Percentiles rank a stretch among this genome's conserved stretches.
phyloP scores from a whole-genome alignment of 2,888 invertebrate species.

The Stenchaetothrips biformis region DNA sequence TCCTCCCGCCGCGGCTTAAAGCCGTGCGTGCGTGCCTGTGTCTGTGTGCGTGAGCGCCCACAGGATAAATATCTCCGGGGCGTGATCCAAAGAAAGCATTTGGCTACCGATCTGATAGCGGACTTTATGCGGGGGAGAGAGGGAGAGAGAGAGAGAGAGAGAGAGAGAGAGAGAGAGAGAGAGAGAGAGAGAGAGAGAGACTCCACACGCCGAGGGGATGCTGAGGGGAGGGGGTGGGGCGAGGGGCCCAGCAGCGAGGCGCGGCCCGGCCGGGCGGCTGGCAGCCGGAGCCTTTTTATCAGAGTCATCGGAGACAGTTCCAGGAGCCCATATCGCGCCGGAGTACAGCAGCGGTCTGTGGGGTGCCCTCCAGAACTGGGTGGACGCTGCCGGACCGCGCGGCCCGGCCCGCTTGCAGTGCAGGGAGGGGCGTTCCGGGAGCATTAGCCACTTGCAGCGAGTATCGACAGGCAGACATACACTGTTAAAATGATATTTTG shows the following conservation, averaged over 20 bases:
- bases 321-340: not conserved
- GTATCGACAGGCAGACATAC: too few species aligned
- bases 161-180: not conserved
- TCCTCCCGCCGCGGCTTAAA: not conserved
- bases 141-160: not conserved
- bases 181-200: conserved; percentile 18
- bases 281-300: not conserved
- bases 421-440: too few species aligned
- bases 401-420: too few species aligned
- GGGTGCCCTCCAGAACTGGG: too few species aligned
- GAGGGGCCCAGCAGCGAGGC: not conserved
- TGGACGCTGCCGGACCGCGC: too few species aligned
- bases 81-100: conserved; percentile 24
- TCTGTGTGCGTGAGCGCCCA: not conserved
- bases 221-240: not conserved
- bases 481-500: too few species aligned
- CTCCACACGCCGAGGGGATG: not conserved
- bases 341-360: too few species aligned
- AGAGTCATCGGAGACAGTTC: conserved; percentile 17
- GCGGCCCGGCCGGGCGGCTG: not conserved
- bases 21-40: conserved; percentile 28
- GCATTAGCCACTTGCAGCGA: too few species aligned
- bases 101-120: conserved; percentile 24
- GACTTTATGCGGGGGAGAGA: conserved; percentile 7
- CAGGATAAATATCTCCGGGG: conserved; percentile 26